Evolutionary conservation across 2,113 vertebrate species (phyloP), one percentile per base, ranked within the genome.

Genomic region (Crotalus horridus): DNA sequence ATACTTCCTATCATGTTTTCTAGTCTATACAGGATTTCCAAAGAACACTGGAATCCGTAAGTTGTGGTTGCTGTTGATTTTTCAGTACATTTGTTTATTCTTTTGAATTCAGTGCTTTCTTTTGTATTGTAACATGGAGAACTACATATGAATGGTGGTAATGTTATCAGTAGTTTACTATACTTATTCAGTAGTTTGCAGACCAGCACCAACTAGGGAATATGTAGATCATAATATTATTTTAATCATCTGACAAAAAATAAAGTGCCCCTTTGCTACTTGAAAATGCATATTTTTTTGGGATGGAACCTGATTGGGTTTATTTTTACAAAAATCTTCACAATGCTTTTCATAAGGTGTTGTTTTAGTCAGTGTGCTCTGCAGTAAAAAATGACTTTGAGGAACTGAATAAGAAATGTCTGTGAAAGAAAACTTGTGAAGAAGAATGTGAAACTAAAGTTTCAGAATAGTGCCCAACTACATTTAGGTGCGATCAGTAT

Each of bases 11-110:
- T 99, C 97, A 99, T 99, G 99, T 99, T 99, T 96, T 97, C 99
- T 98, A 99, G 99, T 97, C 98, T 99, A 92, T 99, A 99, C 97
- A 98, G 99, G 98, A 99, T 99, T 98, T 99, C 99, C 96, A 99
- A 99, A 98, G 99, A 99, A 81, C 99, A 99, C 97, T 99, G 99
- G 99, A 99, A 99, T 98, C 99, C 99, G 99, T 99, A 97, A 98
- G 99, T 98, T 33, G 87, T 95, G 95, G 89, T 95, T 88, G 1
- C 3, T 12, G 2, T 85, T 93, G 92, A 61, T 91, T 23, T 46
- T 81, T 33, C 88, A 85, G 26, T 74, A 46, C 20, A n/a, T n/a
- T 46, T 23, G 61, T 46, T 58, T 29, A 3, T 91, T n/a, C 24
- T 29, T 59, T 87, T 51, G 33, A 43, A 43, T 81, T 81, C 20